Conservation (phyloP, 1,140 invertebrate species). For the Macrostomum lignano region DNA sequence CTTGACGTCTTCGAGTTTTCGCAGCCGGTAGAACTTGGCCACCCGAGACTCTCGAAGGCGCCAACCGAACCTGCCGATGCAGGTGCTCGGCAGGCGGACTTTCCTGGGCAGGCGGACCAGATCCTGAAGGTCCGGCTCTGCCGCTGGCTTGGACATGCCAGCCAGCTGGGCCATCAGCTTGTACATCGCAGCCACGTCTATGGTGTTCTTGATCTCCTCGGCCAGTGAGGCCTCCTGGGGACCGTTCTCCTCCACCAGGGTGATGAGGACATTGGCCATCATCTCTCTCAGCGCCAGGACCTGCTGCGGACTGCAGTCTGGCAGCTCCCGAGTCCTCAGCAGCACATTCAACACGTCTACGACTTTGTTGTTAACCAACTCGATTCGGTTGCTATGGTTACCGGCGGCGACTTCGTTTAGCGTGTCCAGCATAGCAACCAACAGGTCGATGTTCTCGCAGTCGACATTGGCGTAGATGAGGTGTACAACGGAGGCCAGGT, state of each 20-base stretch:
- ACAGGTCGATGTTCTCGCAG: slow-evolving; percentile 13
- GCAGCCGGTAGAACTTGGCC: no score
- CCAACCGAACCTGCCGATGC: no score
- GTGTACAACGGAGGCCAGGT: slow-evolving; percentile 16
- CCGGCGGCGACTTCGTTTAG: no score
- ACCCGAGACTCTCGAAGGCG: no score
- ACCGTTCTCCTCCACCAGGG: slow-evolving; percentile 21
- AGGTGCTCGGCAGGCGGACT: no score
- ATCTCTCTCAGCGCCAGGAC: slow-evolving; percentile 20
- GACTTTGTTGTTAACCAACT: slow-evolving; percentile 23
- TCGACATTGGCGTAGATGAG: slow-evolving; percentile 19
- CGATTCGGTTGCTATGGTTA: slow-evolving; percentile 16
- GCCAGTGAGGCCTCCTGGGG: neutral
- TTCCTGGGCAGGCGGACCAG: no score
- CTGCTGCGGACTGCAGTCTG: slow-evolving; percentile 18
- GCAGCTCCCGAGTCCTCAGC: slow-evolving; percentile 14
- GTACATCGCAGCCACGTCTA: no score
- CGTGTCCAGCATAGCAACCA: slow-evolving; percentile 17
- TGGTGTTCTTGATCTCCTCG: no score
- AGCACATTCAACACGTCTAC: slow-evolving; percentile 24
- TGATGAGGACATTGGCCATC: slow-evolving; percentile 16
- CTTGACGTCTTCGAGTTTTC: no score
- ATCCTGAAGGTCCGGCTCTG: no score
- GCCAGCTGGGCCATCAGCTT: no score
- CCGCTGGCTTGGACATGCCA: no score